Base-by-base conservation (phyloP, 37 sponge, comb jelly and placozoan genomes). In the Oscarella lobularis region DNA sequence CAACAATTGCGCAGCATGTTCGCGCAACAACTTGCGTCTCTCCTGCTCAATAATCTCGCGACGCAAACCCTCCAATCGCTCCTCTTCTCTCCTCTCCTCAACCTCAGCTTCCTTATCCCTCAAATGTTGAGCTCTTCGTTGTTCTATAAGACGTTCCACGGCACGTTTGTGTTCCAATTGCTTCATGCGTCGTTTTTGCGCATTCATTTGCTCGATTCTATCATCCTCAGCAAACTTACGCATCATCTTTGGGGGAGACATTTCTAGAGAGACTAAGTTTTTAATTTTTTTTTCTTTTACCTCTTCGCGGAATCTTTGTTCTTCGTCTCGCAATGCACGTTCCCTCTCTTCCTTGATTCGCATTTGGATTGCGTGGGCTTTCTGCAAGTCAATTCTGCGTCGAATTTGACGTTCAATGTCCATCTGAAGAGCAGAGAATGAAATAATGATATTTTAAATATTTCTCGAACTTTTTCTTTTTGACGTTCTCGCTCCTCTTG, bases 211-310 rank as follows among this genome's bases (percentile, higher is more conserved):
- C 68, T 96, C 97, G 74, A 96, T 83, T 29, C 91, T 79, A 66
- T 96, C 97, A 78, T 96, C 97, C 67, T 89, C 94, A 36, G 97
- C 97, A 85, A 89, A 89, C 76, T 96, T 96, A 36, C 88, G 90
- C 90, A 96, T 87, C 94, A 96, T 89, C 92, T 90, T 35, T 2
- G n/a, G n/a, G n/a, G n/a, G n/a, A n/a, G n/a, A n/a, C n/a, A n/a
- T n/a, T n/a, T n/a, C n/a, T n/a, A n/a, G n/a, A n/a, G n/a, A n/a
- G n/a, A 27, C 27, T 27, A 3, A 66, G 38, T 29, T 74, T 38
- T 9, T 31, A 27, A 5, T 74, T 38, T 4, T 6, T 5, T n/a
- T n/a, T n/a, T n/a, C n/a, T n/a, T n/a, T n/a, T n/a, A n/a, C 60
- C 29, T 68, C n/a, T 68, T 14, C n/a, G 31, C 71, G 71, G 71